Evolutionary conservation across 2,888 invertebrate genomes (phyloP).

Genomic region (Melitaea athalia): DNA sequence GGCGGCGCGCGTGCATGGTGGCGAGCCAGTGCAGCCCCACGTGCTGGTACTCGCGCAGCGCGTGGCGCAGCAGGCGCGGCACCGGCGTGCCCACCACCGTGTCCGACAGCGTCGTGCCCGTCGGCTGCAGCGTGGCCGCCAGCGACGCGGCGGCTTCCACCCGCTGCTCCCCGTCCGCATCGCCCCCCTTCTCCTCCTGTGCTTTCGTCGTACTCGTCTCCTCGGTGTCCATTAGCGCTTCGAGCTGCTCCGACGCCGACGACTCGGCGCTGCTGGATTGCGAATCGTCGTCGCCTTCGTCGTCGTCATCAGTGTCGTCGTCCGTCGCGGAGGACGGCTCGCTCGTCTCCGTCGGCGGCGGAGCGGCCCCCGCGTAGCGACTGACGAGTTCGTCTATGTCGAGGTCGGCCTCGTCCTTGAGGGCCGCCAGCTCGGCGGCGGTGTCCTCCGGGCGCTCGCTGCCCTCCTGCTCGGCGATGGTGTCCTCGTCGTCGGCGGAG

Average conservation of each 20-base stretch:
- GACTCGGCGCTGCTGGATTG: slow-evolving; percentile 27
- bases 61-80: slow-evolving; percentile 95
- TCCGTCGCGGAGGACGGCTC: slow-evolving; percentile 25
- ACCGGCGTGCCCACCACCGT: slow-evolving; percentile 96
- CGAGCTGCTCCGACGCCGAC: slow-evolving; percentile 56
- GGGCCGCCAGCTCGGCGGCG: slow-evolving; percentile 87
- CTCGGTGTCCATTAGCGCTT: slow-evolving; percentile 45
- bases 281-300: slow-evolving; percentile 36
- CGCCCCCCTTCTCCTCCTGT: slow-evolving; percentile 32
- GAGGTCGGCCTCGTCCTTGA: slow-evolving; percentile 91
- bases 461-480: slow-evolving; percentile 75
- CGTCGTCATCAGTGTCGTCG: slow-evolving; percentile 48
- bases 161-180: slow-evolving; percentile 82
- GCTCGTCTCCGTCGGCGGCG: slow-evolving; percentile 27
- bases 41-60: slow-evolving; percentile 97
- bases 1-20: slow-evolving; percentile 95
- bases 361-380: slow-evolving; percentile 81
- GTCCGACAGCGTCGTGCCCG: slow-evolving; percentile 97
- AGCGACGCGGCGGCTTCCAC: slow-evolving; percentile 96
- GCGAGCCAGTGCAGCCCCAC: slow-evolving; percentile 99
- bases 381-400: slow-evolving; percentile 90
- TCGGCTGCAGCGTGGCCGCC: slow-evolving; percentile 98
- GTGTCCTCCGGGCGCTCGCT: slow-evolving; percentile 85
- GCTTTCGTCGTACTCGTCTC: slow-evolving; percentile 42
- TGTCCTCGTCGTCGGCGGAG: slow-evolving; percentile 84